Evolutionary conservation across 2,113 vertebrate genomes (phyloP).

Genomic region (Vimba vimba): DNA sequence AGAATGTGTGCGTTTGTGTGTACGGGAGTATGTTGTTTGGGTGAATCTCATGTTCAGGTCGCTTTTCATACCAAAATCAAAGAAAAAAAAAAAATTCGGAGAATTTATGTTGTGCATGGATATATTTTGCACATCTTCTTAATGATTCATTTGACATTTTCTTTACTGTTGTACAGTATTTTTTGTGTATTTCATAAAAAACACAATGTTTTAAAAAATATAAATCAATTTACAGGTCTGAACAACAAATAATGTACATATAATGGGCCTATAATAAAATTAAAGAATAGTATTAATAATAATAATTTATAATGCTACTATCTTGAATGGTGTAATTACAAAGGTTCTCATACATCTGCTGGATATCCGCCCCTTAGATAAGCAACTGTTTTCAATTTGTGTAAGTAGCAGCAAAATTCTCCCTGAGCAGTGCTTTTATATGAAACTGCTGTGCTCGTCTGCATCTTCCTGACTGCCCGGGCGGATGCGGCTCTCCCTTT

Average conservation of each 20-base stretch:
- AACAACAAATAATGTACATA: too few relatives aligned
- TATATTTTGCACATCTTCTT: too few relatives aligned
- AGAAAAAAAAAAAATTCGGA: not conserved
- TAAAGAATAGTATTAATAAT: too few relatives aligned
- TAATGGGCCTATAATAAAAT: too few relatives aligned
- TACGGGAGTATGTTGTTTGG: conserved; percentile 6
- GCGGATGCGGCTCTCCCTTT: conserved; percentile 23
- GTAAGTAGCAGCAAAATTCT: conserved; percentile 35
- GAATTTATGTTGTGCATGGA: too few relatives aligned
- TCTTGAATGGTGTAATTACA: not conserved
- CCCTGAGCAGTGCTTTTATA: conserved; percentile 7
- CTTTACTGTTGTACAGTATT: too few relatives aligned
- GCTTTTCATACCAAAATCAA: not conserved
- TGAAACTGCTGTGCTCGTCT: conserved; percentile 10
- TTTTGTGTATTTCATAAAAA: too few relatives aligned
- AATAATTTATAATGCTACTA: not conserved
- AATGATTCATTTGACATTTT: too few relatives aligned
- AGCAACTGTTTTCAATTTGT: not conserved
- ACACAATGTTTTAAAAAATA: too few relatives aligned
- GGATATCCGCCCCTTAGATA: not conserved
- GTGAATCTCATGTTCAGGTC: not conserved
- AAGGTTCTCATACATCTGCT: not conserved
- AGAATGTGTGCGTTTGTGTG: not conserved
- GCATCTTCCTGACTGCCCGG: conserved; percentile 1
- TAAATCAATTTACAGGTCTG: too few relatives aligned